Conservation (phyloP, 1,140 invertebrate genomes). For the Acromyrmex charruanus region DNA sequence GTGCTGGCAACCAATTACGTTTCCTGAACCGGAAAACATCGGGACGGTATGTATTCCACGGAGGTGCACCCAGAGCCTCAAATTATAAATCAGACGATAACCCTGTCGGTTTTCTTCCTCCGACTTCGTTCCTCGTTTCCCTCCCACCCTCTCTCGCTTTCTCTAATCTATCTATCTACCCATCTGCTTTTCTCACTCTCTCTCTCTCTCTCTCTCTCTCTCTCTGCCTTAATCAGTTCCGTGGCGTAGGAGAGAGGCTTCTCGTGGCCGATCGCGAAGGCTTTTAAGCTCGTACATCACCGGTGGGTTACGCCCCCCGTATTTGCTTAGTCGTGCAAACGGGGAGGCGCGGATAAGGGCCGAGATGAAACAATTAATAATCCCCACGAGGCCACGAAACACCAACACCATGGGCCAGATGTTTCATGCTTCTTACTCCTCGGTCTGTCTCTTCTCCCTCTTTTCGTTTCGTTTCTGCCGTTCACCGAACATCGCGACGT, state of each 20-base stretch:
- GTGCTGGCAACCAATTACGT: constrained; percentile 85
- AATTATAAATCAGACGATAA: constrained; percentile 85
- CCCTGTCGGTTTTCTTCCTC: constrained; percentile 73
- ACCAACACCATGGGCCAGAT: constrained; percentile 75
- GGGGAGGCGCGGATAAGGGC: constrained; percentile 83
- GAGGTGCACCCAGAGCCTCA: constrained; percentile 76
- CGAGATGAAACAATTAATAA: constrained; percentile 86
- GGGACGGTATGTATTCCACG: constrained; percentile 71
- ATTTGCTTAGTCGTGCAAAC: constrained; percentile 85
- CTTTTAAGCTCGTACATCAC: constrained; percentile 86
- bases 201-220: constrained; percentile 58
- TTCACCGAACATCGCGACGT: constrained; percentile 24
- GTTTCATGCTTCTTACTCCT: constrained; percentile 61
- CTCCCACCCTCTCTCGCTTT: constrained; percentile 60
- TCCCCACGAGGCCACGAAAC: constrained; percentile 76
- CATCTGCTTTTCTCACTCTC: constrained; percentile 55
- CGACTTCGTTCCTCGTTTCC: constrained; percentile 60
- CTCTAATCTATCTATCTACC: constrained; percentile 63
- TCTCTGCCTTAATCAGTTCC: constrained; percentile 42
- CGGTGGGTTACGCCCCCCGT: constrained; percentile 84
- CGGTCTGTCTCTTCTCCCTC: neutral
- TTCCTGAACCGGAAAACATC: constrained; percentile 85
- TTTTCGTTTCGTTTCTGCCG: constrained; percentile 41
- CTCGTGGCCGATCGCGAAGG: constrained; percentile 78
- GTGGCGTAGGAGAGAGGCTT: constrained; percentile 56